These are phyloP conservation scores for Carcharodon carcharias DNA, from an alignment of 2,797 vertebrate species.

Conservation along the genomic window DNA sequence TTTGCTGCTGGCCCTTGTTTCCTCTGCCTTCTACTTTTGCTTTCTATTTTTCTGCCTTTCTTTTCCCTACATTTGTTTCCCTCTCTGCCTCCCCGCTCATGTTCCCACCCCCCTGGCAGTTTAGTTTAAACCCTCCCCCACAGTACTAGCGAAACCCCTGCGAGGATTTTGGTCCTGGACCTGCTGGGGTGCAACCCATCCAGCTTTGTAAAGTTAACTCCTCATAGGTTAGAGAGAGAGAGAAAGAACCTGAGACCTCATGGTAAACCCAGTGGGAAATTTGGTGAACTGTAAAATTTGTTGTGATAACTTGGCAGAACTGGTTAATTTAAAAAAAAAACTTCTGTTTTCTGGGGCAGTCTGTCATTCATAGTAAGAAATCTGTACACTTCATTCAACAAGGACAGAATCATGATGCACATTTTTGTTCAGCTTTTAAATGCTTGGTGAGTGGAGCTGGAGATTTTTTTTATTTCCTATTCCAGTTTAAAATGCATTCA, in stretches of 20 bases:
- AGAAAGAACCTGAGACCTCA: neutral
- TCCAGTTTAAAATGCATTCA: neutral
- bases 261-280: neutral
- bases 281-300: neutral
- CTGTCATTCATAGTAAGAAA: neutral
- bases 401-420: neutral
- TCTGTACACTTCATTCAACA: neutral
- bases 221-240: neutral
- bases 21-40: too few relatives aligned
- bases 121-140: too few relatives aligned
- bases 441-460: neutral
- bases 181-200: too few relatives aligned
- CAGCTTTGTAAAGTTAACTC: neutral
- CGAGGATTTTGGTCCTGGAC: too few relatives aligned
- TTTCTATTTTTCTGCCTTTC: too few relatives aligned
- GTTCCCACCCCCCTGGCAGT: too few relatives aligned
- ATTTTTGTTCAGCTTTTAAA: neutral
- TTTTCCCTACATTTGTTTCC: too few relatives aligned
- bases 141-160: too few relatives aligned
- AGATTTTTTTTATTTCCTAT: neutral
- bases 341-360: neutral
- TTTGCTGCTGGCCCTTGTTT: too few relatives aligned
- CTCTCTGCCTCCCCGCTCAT: too few relatives aligned
- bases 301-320: too few relatives aligned
- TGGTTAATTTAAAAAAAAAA: neutral